Conservation (phyloP, 2,113 vertebrate species). For the Felis chaus region DNA sequence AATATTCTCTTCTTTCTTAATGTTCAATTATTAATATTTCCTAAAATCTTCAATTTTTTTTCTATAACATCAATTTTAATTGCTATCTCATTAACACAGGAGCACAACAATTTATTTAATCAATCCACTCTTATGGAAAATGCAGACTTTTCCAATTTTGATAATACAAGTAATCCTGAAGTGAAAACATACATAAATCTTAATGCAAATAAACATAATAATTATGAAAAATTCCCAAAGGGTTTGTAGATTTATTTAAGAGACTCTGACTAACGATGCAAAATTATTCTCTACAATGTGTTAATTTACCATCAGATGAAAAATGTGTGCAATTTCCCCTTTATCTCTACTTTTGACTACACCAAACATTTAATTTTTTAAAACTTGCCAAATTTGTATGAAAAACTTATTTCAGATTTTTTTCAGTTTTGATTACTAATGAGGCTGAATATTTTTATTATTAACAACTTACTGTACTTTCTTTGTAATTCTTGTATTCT, state of each 20-base stretch:
- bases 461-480: neutral
- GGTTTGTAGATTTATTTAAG: neutral
- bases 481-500: neutral
- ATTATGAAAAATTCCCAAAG: neutral
- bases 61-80: neutral
- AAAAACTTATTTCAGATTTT: neutral
- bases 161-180: neutral
- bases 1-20: neutral
- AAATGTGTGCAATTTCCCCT: neutral
- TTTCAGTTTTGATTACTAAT: constrained; percentile 28
- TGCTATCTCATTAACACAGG: neutral
- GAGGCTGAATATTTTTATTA: neutral
- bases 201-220: neutral
- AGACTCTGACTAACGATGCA: neutral
- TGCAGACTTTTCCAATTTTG: neutral
- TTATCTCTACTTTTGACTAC: neutral
- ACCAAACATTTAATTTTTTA: neutral
- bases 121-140: neutral
- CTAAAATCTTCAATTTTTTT: neutral
- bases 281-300: neutral
- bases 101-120: neutral
- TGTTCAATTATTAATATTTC: neutral
- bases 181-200: neutral
- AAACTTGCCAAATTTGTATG: neutral
- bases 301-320: neutral